Evolutionary conservation across 1,140 invertebrate species (phyloP).

Genomic region (Procambarus virginalis): DNA sequence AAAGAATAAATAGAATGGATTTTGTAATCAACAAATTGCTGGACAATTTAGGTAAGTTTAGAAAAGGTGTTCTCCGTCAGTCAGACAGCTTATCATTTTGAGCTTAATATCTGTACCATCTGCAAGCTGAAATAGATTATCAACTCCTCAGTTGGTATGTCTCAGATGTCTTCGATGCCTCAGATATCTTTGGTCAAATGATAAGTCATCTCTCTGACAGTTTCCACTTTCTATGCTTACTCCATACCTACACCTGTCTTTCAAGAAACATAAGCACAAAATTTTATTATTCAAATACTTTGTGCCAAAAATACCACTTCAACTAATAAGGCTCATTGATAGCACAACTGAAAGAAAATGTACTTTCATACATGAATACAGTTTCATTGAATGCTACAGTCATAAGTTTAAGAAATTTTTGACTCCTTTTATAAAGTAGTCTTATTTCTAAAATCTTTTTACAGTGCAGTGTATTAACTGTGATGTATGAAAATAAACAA

Average conservation of each 20-base stretch:
- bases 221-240: slow-evolving; percentile 1
- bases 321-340: slow-evolving; percentile 36
- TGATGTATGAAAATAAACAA: slow-evolving; percentile 26
- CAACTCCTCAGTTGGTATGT: neutral
- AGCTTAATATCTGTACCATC: neutral
- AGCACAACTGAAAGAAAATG: slow-evolving; percentile 34
- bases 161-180: neutral
- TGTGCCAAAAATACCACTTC: slow-evolving; percentile 48
- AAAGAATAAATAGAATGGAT: slow-evolving; percentile 49
- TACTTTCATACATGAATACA: slow-evolving; percentile 53
- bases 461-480: slow-evolving; percentile 37
- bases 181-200: neutral
- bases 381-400: slow-evolving; percentile 42
- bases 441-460: slow-evolving; percentile 40
- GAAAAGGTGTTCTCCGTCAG: slow-evolving; percentile 9
- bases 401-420: slow-evolving; percentile 60
- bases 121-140: neutral
- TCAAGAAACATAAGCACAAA: slow-evolving; percentile 61
- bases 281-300: slow-evolving; percentile 53
- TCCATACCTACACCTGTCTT: slow-evolving; percentile 56
- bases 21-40: slow-evolving; percentile 58
- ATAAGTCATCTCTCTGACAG: neutral
- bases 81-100: neutral
- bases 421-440: slow-evolving; percentile 50
- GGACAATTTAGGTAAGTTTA: slow-evolving; percentile 39